A percentile compares a stretch with the other conserved stretches of the same genome.
Conservation (phyloP, 2,797 vertebrate genomes). For the Oryzias dopingdopingensis region DNA sequence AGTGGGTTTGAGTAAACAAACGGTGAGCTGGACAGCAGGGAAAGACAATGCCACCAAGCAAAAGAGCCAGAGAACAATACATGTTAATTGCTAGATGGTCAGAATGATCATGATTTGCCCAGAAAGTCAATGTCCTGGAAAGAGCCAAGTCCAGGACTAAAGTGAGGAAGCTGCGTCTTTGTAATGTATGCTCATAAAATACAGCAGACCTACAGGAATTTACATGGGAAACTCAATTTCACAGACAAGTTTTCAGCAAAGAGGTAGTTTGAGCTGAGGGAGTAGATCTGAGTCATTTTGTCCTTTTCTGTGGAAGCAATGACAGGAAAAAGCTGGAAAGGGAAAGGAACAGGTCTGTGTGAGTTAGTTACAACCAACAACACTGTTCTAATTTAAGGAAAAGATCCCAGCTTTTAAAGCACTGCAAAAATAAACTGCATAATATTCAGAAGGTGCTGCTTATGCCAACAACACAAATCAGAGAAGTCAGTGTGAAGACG, state of each 20-base stretch:
- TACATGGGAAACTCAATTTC: slow-evolving; percentile 69
- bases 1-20: slow-evolving; percentile 62
- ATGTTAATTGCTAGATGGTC: slow-evolving; percentile 49
- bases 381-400: slow-evolving; percentile 22
- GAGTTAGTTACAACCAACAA: slow-evolving; percentile 32
- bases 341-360: slow-evolving; percentile 44
- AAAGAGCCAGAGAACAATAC: slow-evolving; percentile 52
- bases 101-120: slow-evolving; percentile 38
- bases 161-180: slow-evolving; percentile 52
- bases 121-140: slow-evolving; percentile 53
- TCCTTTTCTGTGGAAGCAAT: slow-evolving; percentile 72
- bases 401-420: slow-evolving; percentile 23
- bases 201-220: slow-evolving; percentile 56
- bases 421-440: not conserved
- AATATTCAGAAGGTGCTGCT: too few species aligned
- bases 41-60: slow-evolving; percentile 59
- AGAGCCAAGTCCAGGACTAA: slow-evolving; percentile 53
- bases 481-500: too few species aligned
- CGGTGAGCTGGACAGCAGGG: slow-evolving; percentile 52
- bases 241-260: slow-evolving; percentile 65
- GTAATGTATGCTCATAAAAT: slow-evolving; percentile 38
- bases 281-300: slow-evolving; percentile 72
- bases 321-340: slow-evolving; percentile 48
- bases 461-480: too few species aligned
- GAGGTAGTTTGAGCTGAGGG: slow-evolving; percentile 52